Conservation (phyloP, 2,797 vertebrate species). For the Synaphobranchus kaupii region DNA sequence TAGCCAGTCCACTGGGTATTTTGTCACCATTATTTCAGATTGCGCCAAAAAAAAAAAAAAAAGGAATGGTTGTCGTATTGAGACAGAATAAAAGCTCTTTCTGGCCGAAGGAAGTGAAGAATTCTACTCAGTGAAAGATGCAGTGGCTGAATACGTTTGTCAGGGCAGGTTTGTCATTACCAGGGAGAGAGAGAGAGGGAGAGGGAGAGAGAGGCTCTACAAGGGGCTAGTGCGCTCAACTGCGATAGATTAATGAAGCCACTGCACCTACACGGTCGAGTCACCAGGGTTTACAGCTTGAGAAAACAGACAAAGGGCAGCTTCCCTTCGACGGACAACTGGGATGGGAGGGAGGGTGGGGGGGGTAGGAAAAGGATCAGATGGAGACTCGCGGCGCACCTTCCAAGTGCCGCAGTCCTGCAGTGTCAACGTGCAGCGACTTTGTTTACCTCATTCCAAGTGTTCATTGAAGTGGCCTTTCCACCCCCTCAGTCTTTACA, state of each 20-base stretch:
- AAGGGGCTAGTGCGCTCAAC: neutral
- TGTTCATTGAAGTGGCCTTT: neutral
- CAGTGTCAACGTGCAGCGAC: neutral
- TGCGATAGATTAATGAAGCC: neutral
- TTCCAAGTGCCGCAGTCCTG: neutral
- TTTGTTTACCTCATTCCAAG: neutral
- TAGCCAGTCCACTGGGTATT: neutral
- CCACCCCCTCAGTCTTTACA: neutral
- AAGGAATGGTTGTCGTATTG: neutral
- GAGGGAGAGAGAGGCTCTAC: neutral
- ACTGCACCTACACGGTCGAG: neutral
- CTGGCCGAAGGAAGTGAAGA: neutral
- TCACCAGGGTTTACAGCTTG: neutral
- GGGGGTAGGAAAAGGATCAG: neutral
- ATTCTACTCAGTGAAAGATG: conserved; percentile 17
- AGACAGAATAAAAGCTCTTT: neutral
- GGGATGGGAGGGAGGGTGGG: neutral
- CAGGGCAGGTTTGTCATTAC: conserved; percentile 10
- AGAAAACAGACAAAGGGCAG: neutral
- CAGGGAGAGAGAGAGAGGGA: neutral
- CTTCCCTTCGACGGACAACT: neutral
- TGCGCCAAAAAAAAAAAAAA: neutral
- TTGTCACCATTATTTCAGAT: neutral
- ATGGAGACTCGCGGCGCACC: neutral
- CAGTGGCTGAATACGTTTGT: neutral